These are phyloP conservation scores for Drosophila punjabiensis DNA, from an alignment of 1,140 invertebrate genomes.

Conservation along the genomic window DNA sequence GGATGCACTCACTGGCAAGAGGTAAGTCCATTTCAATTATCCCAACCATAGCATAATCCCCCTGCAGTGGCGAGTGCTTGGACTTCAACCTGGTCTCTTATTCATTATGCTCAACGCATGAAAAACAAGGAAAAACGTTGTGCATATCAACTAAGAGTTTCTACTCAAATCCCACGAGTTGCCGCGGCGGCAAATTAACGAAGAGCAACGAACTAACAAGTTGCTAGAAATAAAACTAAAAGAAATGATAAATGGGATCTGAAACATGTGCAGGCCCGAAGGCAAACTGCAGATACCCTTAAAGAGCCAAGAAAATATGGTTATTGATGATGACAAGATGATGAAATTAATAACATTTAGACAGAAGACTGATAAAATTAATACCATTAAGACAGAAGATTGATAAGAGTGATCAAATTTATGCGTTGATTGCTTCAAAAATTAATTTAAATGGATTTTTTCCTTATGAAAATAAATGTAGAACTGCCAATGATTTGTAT, in stretches of 20 bases:
- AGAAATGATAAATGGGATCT: constrained; percentile 52
- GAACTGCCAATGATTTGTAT: background rate
- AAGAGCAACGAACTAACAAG: constrained; percentile 36
- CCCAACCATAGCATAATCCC: background rate
- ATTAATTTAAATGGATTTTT: background rate
- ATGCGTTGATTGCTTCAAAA: background rate
- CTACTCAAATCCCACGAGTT: constrained; percentile 40
- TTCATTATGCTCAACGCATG: constrained; percentile 40
- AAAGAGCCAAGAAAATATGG: background rate
- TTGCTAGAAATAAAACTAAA: constrained; percentile 49
- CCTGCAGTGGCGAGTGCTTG: constrained; percentile 39
- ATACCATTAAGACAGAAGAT: background rate
- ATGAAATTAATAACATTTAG: background rate
- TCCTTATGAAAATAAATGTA: background rate
- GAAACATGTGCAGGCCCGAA: background rate
- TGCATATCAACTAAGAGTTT: constrained; percentile 44
- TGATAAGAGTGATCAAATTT: background rate
- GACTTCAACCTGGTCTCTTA: constrained; percentile 24
- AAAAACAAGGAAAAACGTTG: constrained; percentile 19
- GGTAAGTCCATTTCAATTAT: constrained; percentile 59
- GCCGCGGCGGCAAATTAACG: constrained; percentile 23
- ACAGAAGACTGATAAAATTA: background rate
- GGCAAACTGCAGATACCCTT: constrained; percentile 18
- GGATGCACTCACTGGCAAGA: constrained; percentile 77
- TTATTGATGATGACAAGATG: background rate